These are phyloP conservation scores for Acanthurus leucopareius DNA, from an alignment of 2,797 vertebrate genomes.

Conservation along the genomic window DNA sequence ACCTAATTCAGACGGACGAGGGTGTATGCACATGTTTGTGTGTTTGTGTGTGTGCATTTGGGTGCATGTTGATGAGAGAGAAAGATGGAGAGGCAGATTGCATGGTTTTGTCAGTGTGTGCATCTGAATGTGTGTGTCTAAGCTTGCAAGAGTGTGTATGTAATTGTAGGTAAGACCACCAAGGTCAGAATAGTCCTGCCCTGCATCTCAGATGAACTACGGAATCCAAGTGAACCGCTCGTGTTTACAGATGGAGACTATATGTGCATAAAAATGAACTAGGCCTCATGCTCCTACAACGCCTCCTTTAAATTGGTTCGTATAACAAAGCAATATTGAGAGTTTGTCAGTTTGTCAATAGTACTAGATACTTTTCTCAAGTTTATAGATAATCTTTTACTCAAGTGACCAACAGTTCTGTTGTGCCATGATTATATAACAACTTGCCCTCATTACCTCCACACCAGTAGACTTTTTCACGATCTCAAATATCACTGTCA, in stretches of 20 bases:
- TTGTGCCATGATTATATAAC: conserved; percentile 36
- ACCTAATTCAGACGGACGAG: conserved; percentile 72
- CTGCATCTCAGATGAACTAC: conserved; percentile 73
- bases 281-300: conserved; percentile 11
- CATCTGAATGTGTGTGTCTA: conserved; percentile 42
- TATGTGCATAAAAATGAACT: conserved; percentile 49
- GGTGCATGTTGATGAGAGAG: conserved; percentile 39
- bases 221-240: conserved; percentile 46
- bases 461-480: neutral
- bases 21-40: conserved; percentile 36
- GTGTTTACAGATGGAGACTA: conserved; percentile 54
- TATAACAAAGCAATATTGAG: conserved; percentile 1
- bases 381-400: conserved; percentile 50
- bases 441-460: conserved; percentile 23
- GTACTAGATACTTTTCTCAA: conserved; percentile 44
- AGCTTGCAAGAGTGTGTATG: conserved; percentile 20
- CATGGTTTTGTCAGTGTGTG: conserved; percentile 38
- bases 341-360: conserved; percentile 42
- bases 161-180: conserved; percentile 52
- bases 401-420: conserved; percentile 13
- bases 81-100: conserved; percentile 53
- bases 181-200: conserved; percentile 72
- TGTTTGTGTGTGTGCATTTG: conserved; percentile 16
- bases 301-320: conserved; percentile 39
- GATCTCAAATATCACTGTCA: neutral